Percentiles rank a stretch among this genome's conserved stretches.
Conservation (phyloP, 1,140 invertebrate species). For the Melipona quadrifasciata region DNA sequence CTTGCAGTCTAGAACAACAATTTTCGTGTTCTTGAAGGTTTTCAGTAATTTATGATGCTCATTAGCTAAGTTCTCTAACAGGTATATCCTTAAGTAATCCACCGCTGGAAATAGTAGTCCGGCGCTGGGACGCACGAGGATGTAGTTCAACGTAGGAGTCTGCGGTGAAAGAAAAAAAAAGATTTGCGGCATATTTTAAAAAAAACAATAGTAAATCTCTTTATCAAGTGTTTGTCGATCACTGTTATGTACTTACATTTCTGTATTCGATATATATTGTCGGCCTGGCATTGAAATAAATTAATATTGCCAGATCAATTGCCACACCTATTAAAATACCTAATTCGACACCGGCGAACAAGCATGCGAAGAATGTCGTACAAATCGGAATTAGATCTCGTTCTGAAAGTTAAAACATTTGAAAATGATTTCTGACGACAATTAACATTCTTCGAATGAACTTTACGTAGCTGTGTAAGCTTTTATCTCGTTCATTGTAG, state of each 20-base stretch:
- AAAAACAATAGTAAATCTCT: slow-evolving; percentile 12
- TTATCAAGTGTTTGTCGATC: slow-evolving; percentile 29
- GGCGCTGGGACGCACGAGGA: slow-evolving; percentile 80
- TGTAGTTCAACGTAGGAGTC: slow-evolving; percentile 69
- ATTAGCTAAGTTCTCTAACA: slow-evolving; percentile 73
- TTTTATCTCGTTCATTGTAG: not conserved
- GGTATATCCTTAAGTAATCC: slow-evolving; percentile 79
- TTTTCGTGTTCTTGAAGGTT: slow-evolving; percentile 51
- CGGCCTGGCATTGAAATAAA: slow-evolving; percentile 91
- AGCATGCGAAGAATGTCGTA: slow-evolving; percentile 88
- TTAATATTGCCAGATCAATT: slow-evolving; percentile 89
- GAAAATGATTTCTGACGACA: not conserved
- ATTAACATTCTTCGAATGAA: slow-evolving; percentile 16
- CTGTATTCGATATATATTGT: slow-evolving; percentile 84
- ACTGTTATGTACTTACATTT: slow-evolving; percentile 79
- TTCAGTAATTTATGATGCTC: slow-evolving; percentile 48
- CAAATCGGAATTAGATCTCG: slow-evolving; percentile 89
- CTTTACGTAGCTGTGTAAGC: not conserved
- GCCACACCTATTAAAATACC: slow-evolving; percentile 92
- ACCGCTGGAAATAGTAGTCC: slow-evolving; percentile 83
- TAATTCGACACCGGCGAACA: slow-evolving; percentile 90
- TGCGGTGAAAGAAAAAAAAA: slow-evolving; percentile 50
- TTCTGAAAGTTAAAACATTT: slow-evolving; percentile 81
- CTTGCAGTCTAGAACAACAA: slow-evolving; percentile 79
- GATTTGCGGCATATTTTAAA: not conserved